These are phyloP conservation scores for Protomyctophum bolini DNA, from an alignment of 2,113 vertebrate genomes.

Conservation along the genomic window DNA sequence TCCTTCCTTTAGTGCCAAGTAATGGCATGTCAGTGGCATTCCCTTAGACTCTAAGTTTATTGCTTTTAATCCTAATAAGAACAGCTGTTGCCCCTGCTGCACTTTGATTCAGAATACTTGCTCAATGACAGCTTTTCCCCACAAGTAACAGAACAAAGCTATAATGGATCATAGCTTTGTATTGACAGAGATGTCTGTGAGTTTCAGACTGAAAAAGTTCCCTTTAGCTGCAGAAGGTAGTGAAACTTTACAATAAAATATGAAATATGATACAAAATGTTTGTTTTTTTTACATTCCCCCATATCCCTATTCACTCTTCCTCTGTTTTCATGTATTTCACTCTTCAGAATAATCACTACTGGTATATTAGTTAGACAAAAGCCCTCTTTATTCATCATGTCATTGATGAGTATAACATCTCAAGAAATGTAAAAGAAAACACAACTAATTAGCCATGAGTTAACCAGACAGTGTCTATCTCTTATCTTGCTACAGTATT, in stretches of 20 bases:
- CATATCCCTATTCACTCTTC: too few species aligned
- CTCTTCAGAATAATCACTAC: constrained; percentile 20
- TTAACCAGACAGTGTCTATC: constrained; percentile 15
- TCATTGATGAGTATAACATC: constrained; percentile 12
- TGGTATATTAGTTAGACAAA: too few species aligned
- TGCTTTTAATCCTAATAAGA: too few species aligned
- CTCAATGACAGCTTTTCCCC: not conserved
- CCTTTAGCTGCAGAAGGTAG: not conserved
- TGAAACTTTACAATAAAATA: too few species aligned
- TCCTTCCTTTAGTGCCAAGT: not conserved
- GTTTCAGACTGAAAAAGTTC: constrained; percentile 21
- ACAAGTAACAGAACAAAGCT: constrained; percentile 33
- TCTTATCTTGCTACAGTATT: constrained; percentile 20
- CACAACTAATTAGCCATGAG: constrained; percentile 31
- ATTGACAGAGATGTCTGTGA: not conserved
- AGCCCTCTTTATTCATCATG: constrained; percentile 20
- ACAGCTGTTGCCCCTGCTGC: too few species aligned
- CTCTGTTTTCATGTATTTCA: constrained; percentile 30
- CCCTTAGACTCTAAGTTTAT: not conserved
- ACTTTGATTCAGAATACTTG: too few species aligned
- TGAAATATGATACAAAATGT: too few species aligned
- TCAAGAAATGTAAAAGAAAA: constrained; percentile 25
- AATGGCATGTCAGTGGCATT: not conserved
- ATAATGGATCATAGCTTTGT: constrained; percentile 34
- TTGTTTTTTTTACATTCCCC: too few species aligned